Conservation (phyloP, 2,888 invertebrate species). For the Eurytoma adleriae region DNA sequence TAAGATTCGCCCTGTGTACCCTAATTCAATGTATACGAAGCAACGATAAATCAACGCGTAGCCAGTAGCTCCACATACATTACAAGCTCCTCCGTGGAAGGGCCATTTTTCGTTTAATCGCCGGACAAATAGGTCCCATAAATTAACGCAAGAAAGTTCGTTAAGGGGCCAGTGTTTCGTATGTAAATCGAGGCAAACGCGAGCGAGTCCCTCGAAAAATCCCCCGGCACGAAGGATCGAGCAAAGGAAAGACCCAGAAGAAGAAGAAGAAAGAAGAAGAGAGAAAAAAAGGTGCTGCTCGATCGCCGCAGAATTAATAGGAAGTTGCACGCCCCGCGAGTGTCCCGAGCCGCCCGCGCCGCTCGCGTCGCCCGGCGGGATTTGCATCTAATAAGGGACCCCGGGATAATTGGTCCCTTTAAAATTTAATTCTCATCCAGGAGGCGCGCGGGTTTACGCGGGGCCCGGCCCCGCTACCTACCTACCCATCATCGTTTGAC, state of each 20-base stretch:
- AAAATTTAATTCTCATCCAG: slow-evolving; percentile 54
- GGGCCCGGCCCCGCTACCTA: slow-evolving; percentile 11
- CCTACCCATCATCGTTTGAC: slow-evolving; percentile 53
- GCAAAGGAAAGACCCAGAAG: not conserved
- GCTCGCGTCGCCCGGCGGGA: slow-evolving; percentile 11
- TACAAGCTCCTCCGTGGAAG: not conserved
- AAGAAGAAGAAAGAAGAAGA: not conserved
- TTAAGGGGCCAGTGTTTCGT: slow-evolving; percentile 21
- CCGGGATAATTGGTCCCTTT: slow-evolving; percentile 53
- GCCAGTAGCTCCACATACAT: not conserved
- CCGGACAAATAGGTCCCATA: slow-evolving; percentile 44
- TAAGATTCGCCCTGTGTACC: not conserved
- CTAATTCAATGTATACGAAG: slow-evolving; percentile 13
- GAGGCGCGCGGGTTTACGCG: not conserved
- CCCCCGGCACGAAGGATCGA: not conserved
- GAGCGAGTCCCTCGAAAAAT: not conserved
- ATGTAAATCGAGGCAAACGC: slow-evolving; percentile 24
- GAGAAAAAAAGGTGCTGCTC: not conserved
- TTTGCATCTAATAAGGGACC: slow-evolving; percentile 56
- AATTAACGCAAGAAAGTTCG: slow-evolving; percentile 53
- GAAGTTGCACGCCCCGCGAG: slow-evolving; percentile 40
- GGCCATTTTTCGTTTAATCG: slow-evolving; percentile 38
- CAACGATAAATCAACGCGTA: not conserved
- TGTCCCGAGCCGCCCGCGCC: slow-evolving; percentile 24
- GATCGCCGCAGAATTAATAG: slow-evolving; percentile 30